Conservation (phyloP, 23 tunicate genomes). For the Botrylloides violaceus region DNA sequence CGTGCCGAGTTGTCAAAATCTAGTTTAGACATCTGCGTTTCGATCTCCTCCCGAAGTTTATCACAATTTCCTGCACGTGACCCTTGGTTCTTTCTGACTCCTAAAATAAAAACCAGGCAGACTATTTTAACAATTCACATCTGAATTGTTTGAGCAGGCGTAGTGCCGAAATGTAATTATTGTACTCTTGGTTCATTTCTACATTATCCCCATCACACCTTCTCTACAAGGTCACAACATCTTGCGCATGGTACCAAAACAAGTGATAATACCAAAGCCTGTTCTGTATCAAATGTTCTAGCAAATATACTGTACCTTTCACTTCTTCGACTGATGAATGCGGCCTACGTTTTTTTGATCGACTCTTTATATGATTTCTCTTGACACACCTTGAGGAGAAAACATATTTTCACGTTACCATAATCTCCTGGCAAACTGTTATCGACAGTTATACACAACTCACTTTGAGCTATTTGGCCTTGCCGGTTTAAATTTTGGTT, state of each 20-base stretch:
- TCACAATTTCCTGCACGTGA: background rate
- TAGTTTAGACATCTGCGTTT: constrained; percentile 22
- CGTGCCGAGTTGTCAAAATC: constrained; percentile 12
- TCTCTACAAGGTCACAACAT: too few relatives aligned
- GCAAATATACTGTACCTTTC: background rate
- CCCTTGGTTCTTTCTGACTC: background rate
- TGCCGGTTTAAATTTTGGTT: background rate
- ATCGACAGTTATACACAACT: background rate
- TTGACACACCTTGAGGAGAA: background rate
- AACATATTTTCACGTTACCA: too few relatives aligned
- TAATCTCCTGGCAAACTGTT: too few relatives aligned
- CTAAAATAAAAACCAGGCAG: too few relatives aligned
- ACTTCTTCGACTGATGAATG: background rate
- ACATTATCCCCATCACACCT: too few relatives aligned
- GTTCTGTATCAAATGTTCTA: too few relatives aligned
- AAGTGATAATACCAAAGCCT: too few relatives aligned
- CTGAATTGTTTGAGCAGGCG: too few relatives aligned
- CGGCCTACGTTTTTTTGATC: background rate
- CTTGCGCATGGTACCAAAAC: too few relatives aligned
- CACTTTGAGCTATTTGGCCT: constrained; percentile 13
- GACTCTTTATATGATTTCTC: background rate
- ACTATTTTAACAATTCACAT: too few relatives aligned
- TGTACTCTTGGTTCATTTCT: too few relatives aligned
- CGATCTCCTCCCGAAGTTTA: constrained; percentile 24
- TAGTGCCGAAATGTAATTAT: too few relatives aligned